phyloP scores from a whole-genome alignment of 2,113 vertebrate genomes.

The Otus sunia region DNA sequence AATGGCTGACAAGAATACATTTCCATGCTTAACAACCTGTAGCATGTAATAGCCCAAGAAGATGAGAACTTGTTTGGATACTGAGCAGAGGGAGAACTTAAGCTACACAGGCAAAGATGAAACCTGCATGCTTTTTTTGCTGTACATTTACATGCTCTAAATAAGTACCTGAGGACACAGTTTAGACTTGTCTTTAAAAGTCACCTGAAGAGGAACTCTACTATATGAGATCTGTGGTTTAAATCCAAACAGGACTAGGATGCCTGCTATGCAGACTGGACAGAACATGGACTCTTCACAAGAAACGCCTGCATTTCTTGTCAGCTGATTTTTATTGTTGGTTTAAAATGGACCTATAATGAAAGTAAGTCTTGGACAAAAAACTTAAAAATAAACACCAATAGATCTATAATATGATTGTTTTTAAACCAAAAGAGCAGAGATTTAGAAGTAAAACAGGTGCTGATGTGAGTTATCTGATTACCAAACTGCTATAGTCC shows the following conservation, averaged over 20 bases:
- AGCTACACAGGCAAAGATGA: background rate
- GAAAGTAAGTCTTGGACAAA: background rate
- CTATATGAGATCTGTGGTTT: background rate
- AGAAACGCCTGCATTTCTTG: background rate
- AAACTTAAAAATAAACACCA: background rate
- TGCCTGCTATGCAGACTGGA: background rate
- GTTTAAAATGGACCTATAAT: background rate
- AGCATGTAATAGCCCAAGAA: background rate
- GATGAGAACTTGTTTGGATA: background rate
- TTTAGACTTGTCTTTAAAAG: background rate
- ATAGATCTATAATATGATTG: background rate
- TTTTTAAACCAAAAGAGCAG: background rate
- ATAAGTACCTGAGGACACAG: background rate
- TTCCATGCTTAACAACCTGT: background rate
- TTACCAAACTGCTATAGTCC: background rate
- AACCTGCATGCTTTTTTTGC: background rate
- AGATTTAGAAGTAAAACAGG: background rate
- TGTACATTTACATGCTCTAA: background rate
- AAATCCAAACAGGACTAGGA: background rate
- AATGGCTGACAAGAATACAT: background rate
- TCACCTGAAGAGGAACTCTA: background rate
- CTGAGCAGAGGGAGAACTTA: background rate
- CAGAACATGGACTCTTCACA: background rate
- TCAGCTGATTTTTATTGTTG: background rate
- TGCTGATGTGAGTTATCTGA: background rate